phyloP scores from a whole-genome alignment of 2,888 invertebrate genomes.

The Acronicta aceris region DNA sequence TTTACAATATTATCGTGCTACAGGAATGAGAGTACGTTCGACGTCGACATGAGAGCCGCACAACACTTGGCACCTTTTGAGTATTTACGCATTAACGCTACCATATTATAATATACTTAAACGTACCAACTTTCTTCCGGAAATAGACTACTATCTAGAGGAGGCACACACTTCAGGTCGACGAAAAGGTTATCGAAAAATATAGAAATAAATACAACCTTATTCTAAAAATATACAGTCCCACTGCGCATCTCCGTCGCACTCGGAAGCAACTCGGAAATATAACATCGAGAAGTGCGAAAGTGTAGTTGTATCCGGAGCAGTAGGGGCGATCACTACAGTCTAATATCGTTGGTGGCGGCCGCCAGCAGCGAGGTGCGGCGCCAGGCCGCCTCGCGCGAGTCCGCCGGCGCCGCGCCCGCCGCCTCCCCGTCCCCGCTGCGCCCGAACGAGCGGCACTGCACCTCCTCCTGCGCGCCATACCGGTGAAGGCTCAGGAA shows the following conservation, averaged over 20 bases:
- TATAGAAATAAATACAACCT: conserved; percentile 79
- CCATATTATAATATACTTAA: conserved; percentile 62
- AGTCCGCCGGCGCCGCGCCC: conserved; percentile 25
- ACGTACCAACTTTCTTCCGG: conserved; percentile 69
- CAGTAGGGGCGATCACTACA: conserved; percentile 59
- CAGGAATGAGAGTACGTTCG: conserved; percentile 82
- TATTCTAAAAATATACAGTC: conserved; percentile 57
- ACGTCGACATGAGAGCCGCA: conserved; percentile 68
- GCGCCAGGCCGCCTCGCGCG: conserved; percentile 53
- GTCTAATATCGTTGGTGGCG: conserved; percentile 77
- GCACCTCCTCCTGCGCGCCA: conserved; percentile 75
- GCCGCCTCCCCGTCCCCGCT: conserved; percentile 30
- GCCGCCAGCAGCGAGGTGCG: conserved; percentile 69
- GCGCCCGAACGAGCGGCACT: conserved; percentile 66
- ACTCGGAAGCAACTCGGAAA: conserved; percentile 1
- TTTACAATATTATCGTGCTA: conserved; percentile 77
- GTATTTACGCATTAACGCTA: conserved; percentile 79
- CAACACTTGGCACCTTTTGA: conserved; percentile 79
- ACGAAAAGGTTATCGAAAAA: conserved; percentile 80
- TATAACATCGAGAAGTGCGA: background rate
- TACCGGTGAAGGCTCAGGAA: conserved; percentile 84
- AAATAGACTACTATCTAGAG: conserved; percentile 72
- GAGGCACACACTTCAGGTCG: conserved; percentile 83
- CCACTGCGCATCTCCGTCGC: conserved; percentile 17
- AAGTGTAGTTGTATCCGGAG: conserved; percentile 2